phyloP scores from a whole-genome alignment of 2,113 vertebrate genomes.

The Pachyramphus minor region DNA sequence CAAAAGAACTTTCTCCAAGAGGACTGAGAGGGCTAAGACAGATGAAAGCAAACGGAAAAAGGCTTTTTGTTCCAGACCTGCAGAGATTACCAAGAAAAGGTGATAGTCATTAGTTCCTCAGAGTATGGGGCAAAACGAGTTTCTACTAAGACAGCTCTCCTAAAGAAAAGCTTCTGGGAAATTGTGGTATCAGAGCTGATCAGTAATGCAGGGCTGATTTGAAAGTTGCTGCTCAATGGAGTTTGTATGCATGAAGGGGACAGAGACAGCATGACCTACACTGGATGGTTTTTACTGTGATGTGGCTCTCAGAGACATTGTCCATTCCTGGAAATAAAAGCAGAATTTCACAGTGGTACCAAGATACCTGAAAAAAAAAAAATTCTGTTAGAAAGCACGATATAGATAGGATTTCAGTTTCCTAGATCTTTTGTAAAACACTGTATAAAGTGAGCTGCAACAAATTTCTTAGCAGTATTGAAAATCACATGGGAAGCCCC shows the following conservation, averaged over 20 bases:
- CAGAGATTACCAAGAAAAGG: not conserved
- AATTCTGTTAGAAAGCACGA: not conserved
- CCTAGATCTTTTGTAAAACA: not conserved
- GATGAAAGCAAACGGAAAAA: not conserved
- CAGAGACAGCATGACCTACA: not conserved
- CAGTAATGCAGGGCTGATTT: not conserved
- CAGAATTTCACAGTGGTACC: not conserved
- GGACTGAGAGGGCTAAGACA: not conserved
- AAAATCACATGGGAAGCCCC: not conserved
- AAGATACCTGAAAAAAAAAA: not conserved
- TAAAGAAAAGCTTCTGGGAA: not conserved
- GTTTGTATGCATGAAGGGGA: not conserved
- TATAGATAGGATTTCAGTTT: not conserved
- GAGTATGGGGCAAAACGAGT: not conserved
- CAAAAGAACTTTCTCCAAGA: not conserved
- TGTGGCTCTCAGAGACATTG: not conserved
- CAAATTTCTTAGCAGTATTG: not conserved
- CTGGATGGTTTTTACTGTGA: not conserved
- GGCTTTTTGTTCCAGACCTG: not conserved
- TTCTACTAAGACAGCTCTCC: not conserved
- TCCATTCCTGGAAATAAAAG: not conserved
- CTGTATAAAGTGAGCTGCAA: not conserved
- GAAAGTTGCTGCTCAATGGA: not conserved
- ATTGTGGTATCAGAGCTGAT: not conserved
- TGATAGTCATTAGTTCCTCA: not conserved